Percentiles rank a stretch among this genome's conserved stretches.
Conservation (phyloP, 35 echinoderm and acorn worm species). For the Chiridota heheva region DNA sequence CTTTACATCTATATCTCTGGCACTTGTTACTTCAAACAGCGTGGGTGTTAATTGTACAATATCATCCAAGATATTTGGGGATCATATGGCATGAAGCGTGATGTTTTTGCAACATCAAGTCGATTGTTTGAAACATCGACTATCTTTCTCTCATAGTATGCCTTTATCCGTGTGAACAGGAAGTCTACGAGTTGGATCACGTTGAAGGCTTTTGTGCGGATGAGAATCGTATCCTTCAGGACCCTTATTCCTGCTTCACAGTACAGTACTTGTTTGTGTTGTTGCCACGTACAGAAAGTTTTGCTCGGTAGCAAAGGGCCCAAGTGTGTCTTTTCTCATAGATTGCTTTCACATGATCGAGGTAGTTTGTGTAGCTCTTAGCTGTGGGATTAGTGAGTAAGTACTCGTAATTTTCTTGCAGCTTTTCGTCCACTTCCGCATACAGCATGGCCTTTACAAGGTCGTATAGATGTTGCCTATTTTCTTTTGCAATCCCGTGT, state of each 20-base stretch:
- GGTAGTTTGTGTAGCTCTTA: constrained; percentile 3
- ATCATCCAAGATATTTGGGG: not conserved
- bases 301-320: constrained; percentile 1
- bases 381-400: not conserved
- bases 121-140: constrained; percentile 31
- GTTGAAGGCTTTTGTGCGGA: constrained; percentile 41
- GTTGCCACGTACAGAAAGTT: constrained; percentile 11
- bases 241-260: constrained; percentile 34
- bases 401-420: not conserved
- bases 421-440: not conserved
- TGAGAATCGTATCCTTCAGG: constrained; percentile 58
- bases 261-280: constrained; percentile 21
- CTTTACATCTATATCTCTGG: not conserved
- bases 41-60: not conserved
- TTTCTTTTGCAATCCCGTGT: not conserved
- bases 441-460: constrained; percentile 5
- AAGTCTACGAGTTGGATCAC: constrained; percentile 44
- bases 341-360: constrained; percentile 4
- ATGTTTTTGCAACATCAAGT: not conserved
- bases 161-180: constrained; percentile 2
- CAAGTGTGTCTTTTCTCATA: constrained; percentile 25
- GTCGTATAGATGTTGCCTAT: not conserved
- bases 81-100: not conserved
- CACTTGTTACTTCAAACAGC: constrained; percentile 6
- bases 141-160: constrained; percentile 15